These are phyloP conservation scores for Phyllotis vaccarum DNA, from an alignment of 2,797 vertebrate species.

Conservation along the genomic window DNA sequence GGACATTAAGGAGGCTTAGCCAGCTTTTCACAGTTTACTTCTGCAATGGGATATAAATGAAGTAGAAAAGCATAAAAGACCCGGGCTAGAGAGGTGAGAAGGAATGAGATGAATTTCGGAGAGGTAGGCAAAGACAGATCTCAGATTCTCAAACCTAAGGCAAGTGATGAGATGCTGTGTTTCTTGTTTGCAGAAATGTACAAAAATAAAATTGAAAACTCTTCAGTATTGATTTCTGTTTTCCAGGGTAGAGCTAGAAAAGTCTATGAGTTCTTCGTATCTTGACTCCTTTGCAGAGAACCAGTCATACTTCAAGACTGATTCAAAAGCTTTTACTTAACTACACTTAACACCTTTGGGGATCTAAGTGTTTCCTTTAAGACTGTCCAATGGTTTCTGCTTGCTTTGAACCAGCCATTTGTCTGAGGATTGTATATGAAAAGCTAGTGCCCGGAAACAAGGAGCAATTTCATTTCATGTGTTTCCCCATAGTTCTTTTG, in stretches of 20 bases:
- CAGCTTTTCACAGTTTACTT: conserved; percentile 74
- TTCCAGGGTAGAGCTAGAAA: conserved; percentile 39
- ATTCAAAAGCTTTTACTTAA: conserved; percentile 27
- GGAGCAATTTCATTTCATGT: conserved; percentile 63
- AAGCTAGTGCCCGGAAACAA: neutral
- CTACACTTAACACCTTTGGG: neutral
- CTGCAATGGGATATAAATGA: conserved; percentile 62
- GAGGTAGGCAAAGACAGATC: conserved; percentile 26
- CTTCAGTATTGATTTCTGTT: conserved; percentile 31
- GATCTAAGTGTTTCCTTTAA: neutral
- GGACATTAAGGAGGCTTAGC: conserved; percentile 70
- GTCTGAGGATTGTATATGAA: neutral
- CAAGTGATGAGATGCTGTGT: conserved; percentile 42
- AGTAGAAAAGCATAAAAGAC: conserved; percentile 50
- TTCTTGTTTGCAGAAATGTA: conserved; percentile 26
- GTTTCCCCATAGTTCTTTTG: neutral
- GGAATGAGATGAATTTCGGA: conserved; percentile 8
- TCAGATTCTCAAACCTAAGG: conserved; percentile 38
- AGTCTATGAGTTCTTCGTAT: conserved; percentile 17
- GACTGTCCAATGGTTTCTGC: neutral
- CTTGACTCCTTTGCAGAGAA: conserved; percentile 9
- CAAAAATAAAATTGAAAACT: conserved; percentile 4
- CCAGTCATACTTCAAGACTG: conserved; percentile 6
- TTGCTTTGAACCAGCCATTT: conserved; percentile 36
- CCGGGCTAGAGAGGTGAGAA: neutral